Evolutionary conservation across 2,113 vertebrate genomes (phyloP).

Genomic region (Thermophis baileyi): DNA sequence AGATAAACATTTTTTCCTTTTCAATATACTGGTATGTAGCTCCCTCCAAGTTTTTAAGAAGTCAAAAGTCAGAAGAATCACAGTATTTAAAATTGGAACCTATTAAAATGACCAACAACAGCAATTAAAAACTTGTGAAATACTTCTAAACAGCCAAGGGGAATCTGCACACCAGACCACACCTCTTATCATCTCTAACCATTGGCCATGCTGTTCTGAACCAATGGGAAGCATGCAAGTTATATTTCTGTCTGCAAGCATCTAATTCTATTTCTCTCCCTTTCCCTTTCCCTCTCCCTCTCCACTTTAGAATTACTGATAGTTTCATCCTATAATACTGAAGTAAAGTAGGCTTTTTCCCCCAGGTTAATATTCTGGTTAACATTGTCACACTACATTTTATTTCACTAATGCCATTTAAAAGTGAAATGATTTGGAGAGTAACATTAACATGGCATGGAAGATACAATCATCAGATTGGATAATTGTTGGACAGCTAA

Average conservation of each 20-base stretch:
- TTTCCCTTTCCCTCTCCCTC: too few species aligned
- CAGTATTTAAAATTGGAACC: not conserved
- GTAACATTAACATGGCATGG: not conserved
- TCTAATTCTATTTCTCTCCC: too few species aligned
- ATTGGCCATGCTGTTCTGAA: not conserved
- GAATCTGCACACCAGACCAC: not conserved
- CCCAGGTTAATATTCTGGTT: not conserved
- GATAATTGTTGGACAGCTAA: not conserved
- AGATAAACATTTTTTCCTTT: not conserved
- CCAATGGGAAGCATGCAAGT: not conserved
- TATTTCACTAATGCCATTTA: not conserved
- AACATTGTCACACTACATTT: not conserved
- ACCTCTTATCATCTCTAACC: not conserved
- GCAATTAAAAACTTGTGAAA: not conserved
- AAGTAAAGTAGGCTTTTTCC: not conserved
- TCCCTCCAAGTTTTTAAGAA: not conserved
- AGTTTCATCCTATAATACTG: not conserved
- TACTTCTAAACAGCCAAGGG: not conserved
- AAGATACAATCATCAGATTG: not conserved
- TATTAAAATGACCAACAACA: not conserved
- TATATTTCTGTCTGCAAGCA: not conserved
- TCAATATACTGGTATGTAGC: not conserved
- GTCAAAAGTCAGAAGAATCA: not conserved
- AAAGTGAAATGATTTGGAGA: not conserved
- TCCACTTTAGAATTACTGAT: not conserved